Percentiles rank a stretch among this genome's conserved stretches.
phyloP scores from a whole-genome alignment of 2,113 vertebrate species.

The Polypterus bichir region DNA sequence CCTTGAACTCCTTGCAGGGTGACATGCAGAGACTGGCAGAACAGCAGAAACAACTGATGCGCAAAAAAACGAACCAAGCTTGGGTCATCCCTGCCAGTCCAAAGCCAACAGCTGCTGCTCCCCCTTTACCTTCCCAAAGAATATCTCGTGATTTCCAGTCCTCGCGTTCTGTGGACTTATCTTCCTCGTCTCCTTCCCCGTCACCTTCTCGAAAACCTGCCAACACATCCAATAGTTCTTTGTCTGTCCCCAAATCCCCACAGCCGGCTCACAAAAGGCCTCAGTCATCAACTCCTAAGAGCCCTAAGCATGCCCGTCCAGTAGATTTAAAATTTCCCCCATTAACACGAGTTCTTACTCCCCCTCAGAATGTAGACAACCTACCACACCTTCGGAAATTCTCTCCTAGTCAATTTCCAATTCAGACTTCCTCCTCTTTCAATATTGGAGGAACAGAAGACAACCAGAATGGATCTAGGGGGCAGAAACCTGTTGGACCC shows the following conservation, averaged over 20 bases:
- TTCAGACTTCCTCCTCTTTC: conserved; percentile 74
- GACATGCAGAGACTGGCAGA: conserved; percentile 80
- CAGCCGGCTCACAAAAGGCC: conserved; percentile 46
- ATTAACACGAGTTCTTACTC: conserved; percentile 56
- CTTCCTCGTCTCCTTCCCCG: conserved; percentile 46
- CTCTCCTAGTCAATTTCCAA: conserved; percentile 59
- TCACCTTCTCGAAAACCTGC: conserved; percentile 54
- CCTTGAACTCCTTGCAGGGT: conserved; percentile 63
- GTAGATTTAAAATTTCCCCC: conserved; percentile 51
- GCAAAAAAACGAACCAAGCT: conserved; percentile 46
- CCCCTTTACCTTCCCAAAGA: conserved; percentile 21
- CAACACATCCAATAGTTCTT: conserved; percentile 23
- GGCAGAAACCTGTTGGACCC: conserved; percentile 23
- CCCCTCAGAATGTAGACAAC: conserved; percentile 67
- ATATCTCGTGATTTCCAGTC: conserved; percentile 39
- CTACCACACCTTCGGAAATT: conserved; percentile 71
- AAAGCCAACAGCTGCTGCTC: conserved; percentile 29
- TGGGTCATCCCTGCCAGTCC: conserved; percentile 57
- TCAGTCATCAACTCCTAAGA: conserved; percentile 58
- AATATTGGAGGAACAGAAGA: conserved; percentile 44
- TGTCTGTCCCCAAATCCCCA: conserved; percentile 42
- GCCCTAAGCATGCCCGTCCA: conserved; percentile 56
- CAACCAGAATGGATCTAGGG: conserved; percentile 19
- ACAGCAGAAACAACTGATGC: conserved; percentile 69
- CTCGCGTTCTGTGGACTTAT: conserved; percentile 21